Percentiles rank a stretch among this genome's conserved stretches.
phyloP scores from a whole-genome alignment of 2,113 vertebrate species.

The Martes martes region DNA sequence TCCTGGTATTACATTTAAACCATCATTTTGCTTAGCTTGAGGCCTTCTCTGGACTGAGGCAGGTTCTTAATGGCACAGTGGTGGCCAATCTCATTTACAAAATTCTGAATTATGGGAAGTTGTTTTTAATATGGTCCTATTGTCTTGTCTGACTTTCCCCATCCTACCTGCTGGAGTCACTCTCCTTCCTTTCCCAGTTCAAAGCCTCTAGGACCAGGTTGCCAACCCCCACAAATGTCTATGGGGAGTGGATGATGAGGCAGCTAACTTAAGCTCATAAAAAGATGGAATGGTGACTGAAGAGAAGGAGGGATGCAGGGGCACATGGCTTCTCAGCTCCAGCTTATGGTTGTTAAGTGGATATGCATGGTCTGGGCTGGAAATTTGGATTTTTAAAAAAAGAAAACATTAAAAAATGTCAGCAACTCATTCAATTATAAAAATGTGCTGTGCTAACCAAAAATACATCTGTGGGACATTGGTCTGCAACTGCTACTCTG shows the following conservation, averaged over 20 bases:
- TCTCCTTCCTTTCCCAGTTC: background rate
- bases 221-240: background rate
- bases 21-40: background rate
- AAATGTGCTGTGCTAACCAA: background rate
- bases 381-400: background rate
- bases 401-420: slow-evolving; percentile 22
- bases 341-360: background rate
- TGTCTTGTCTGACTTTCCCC: background rate
- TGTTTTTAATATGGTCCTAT: background rate
- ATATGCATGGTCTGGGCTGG: background rate
- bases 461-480: background rate
- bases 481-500: background rate
- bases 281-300: background rate
- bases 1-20: background rate
- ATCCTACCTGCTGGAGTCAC: background rate
- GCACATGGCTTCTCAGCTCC: background rate
- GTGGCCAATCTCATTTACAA: background rate
- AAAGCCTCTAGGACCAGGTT: background rate
- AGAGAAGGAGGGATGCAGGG: background rate
- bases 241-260: background rate
- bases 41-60: background rate
- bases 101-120: background rate
- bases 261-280: background rate
- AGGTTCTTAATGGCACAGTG: background rate
- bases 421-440: background rate